Evolutionary conservation across 2,797 vertebrate genomes (phyloP).

Genomic region (Xenentodon cancila): DNA sequence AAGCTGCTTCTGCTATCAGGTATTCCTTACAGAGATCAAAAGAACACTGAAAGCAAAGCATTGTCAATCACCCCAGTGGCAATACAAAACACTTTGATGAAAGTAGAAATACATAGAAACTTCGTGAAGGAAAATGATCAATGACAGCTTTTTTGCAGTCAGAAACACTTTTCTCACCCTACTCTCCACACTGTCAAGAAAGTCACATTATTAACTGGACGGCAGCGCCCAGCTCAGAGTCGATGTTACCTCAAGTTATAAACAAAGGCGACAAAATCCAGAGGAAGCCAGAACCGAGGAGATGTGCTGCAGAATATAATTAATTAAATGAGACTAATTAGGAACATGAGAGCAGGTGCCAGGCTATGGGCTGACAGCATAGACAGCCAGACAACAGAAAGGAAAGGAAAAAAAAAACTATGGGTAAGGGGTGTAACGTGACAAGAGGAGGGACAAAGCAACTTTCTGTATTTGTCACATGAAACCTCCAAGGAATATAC

Average conservation of each 20-base stretch:
- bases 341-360: slow-evolving; percentile 90
- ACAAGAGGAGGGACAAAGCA: slow-evolving; percentile 86
- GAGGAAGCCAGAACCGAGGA: slow-evolving; percentile 72
- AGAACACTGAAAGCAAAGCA: slow-evolving; percentile 41
- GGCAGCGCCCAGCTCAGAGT: slow-evolving; percentile 21
- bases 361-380: slow-evolving; percentile 86
- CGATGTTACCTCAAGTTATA: slow-evolving; percentile 48
- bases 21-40: slow-evolving; percentile 74
- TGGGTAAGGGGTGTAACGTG: slow-evolving; percentile 84
- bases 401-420: slow-evolving; percentile 55
- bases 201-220: slow-evolving; percentile 15
- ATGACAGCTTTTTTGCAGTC: not conserved
- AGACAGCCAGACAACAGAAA: slow-evolving; percentile 84
- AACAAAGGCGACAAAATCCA: slow-evolving; percentile 65
- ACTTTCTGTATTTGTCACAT: slow-evolving; percentile 88
- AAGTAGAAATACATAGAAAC: slow-evolving; percentile 4
- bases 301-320: slow-evolving; percentile 86
- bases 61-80: slow-evolving; percentile 5
- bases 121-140: not conserved
- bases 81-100: slow-evolving; percentile 22
- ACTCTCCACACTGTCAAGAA: slow-evolving; percentile 2
- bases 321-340: slow-evolving; percentile 92
- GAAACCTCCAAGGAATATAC: slow-evolving; percentile 87
- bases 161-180: slow-evolving; percentile 22
- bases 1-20: slow-evolving; percentile 67